Base-by-base conservation (phyloP, 2,797 vertebrate species). In the Clangula hyemalis region DNA sequence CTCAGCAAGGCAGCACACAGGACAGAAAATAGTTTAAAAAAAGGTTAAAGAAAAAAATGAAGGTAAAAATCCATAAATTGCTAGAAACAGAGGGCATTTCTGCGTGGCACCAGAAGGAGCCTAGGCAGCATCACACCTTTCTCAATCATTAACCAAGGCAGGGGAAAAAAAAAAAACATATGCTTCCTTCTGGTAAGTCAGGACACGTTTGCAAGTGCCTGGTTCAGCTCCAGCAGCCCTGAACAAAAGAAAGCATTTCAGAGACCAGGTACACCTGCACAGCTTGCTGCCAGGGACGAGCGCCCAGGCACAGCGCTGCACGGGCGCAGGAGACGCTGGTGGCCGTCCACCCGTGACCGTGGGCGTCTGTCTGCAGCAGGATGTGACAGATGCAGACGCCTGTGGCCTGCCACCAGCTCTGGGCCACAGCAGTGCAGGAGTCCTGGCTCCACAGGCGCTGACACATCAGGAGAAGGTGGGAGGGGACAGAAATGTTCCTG, bases 11-110 rank as follows among this genome's bases (percentile, higher is more conserved):
- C 3, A 2, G 39, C 6, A 9, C 21, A 36, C 16, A 9, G 1
- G 3, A 57, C 0, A 0, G 41, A 49, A 69, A 62, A 85, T 11
- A 25, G 4, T 0, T 0, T 3, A 20, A 61, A 1, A 0, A 49
- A 49, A 49, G 21, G 21, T 10, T 22, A 49, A 81, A 69, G 68
- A 41, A 9, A 36, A 62, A 12, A 36, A 14, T 22, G 10, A 14
- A 47, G 10, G 20, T 30, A 39, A 61, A 49, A 64, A 62, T 38
- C 27, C 36, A 77, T 9, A 39, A 43, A 60, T 36, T n/a, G 73
- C 32, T 49, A 27, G 20, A 75, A 58, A 74, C 0, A 0, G 20
- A 70, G 10, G 5, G 8, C 16, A 30, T 17, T 75, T 51, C 14
- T 32, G 24, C 4, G 6, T 0, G 2, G 32, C 38, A 28, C 15